Base-by-base conservation (phyloP, 2,888 invertebrate genomes). In the Anoplius nigerrimus region DNA sequence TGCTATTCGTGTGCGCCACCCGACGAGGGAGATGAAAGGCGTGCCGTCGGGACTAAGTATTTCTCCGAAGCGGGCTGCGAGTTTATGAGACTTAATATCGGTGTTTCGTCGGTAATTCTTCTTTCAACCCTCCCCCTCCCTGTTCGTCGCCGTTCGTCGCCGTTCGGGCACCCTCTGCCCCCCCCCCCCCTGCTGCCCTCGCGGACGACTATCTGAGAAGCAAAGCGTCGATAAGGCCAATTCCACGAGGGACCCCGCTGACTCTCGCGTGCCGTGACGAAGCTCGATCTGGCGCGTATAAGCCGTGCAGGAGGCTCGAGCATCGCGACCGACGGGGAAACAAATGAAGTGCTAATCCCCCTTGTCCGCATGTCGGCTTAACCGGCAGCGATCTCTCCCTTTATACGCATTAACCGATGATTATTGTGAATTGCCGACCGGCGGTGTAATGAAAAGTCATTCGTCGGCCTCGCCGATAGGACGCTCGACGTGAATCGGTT, bases 51-150 rank as follows among this genome's bases (percentile, higher is more conserved):
- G 74, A 52, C 75, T 81, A 81, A 82, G 81, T 80, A 81, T 84
- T 86, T 85, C 86, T 82, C 66, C 80, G 85, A 86, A 84, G 73
- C 76, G 65, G 65, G 75, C 78, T 75, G 82, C 43, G 57, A 80
- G 79, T 81, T 86, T 84, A 82, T 71, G 86, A 82, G 83, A 82
- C 82, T 85, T 86, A 86, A 86, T 85, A 83, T 85, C 81, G 80
- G 85, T 83, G 82, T 85, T 86, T 79, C 73, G 67, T 75, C 72
- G 72, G 82, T 83, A 85, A 86, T 86, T 84, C 78, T 69, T 34
- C 34, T 34, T 34, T 13, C 34, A 34, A 6, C 34, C 34, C 34
- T n/a, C n/a, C n/a, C n/a, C n/a, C n/a, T n/a, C 60, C 52, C 34
- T 48, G 51, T 20, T 45, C 45, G 56, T 66, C 27, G 57, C 63